Evolutionary conservation across 2,888 invertebrate species (phyloP).

Genomic region (Orthosia incerta): DNA sequence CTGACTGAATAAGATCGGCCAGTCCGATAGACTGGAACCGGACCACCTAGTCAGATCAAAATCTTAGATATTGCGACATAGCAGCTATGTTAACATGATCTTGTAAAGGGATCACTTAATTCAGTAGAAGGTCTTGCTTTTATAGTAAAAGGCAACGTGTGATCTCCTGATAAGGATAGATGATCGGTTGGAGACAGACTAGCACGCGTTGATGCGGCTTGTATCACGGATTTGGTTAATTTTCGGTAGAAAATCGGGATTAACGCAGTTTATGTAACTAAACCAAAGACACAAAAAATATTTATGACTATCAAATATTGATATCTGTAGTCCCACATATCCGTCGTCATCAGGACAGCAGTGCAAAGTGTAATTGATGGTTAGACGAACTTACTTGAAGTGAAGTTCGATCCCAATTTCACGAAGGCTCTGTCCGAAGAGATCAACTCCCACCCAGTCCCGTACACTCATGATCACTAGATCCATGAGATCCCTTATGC

Average conservation of each 20-base stretch:
- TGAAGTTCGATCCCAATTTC: too few relatives aligned
- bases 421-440: too few relatives aligned
- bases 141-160: slow-evolving; percentile 35
- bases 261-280: background rate
- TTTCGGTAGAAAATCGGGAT: background rate
- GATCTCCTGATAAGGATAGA: slow-evolving; percentile 32
- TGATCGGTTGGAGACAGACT: background rate
- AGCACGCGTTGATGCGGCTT: background rate
- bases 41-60: slow-evolving; percentile 65
- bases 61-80: slow-evolving; percentile 60
- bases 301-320: too few relatives aligned
- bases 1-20: slow-evolving; percentile 60
- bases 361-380: too few relatives aligned
- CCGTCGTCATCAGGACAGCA: background rate
- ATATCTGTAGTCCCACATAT: background rate
- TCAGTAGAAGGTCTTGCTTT: slow-evolving; percentile 39
- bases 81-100: slow-evolving; percentile 61
- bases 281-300: background rate
- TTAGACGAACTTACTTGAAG: too few relatives aligned
- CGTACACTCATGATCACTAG: too few relatives aligned
- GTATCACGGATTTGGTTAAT: background rate
- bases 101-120: slow-evolving; percentile 52
- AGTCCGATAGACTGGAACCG: slow-evolving; percentile 51
- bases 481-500: too few relatives aligned
- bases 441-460: too few relatives aligned